A percentile compares a stretch with the other conserved stretches of the same genome.
Evolutionary conservation across 2,797 vertebrate genomes (phyloP).

Genomic region (Chanos chanos): DNA sequence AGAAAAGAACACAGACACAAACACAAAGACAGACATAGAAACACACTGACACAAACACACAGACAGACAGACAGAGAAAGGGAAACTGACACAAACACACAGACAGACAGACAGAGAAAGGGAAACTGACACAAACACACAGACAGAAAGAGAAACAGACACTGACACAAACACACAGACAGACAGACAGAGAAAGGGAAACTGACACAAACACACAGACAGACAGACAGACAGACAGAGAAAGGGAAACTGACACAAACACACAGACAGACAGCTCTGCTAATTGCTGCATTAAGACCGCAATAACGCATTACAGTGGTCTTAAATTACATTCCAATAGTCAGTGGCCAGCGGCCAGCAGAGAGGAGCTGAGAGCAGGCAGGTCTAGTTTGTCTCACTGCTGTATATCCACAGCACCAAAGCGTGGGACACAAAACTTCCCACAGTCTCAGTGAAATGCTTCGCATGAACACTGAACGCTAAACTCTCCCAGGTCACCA

Average conservation of each 20-base stretch:
- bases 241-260: slow-evolving; percentile 1
- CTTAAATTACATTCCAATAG: slow-evolving; percentile 64
- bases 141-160: slow-evolving; percentile 20
- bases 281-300: slow-evolving; percentile 69
- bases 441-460: no score
- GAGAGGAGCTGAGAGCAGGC: no score
- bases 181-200: not conserved
- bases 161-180: not conserved
- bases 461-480: no score
- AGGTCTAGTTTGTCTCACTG: no score
- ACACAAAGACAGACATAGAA: not conserved
- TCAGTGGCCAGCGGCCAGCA: slow-evolving; percentile 35
- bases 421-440: no score
- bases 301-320: slow-evolving; percentile 61
- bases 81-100: slow-evolving; percentile 12
- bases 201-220: not conserved
- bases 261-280: slow-evolving; percentile 39
- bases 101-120: slow-evolving; percentile 12
- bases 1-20: slow-evolving; percentile 2
- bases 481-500: no score
- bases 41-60: slow-evolving; percentile 10
- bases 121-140: slow-evolving; percentile 19
- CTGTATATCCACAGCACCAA: no score
- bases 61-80: slow-evolving; percentile 4
- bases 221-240: slow-evolving; percentile 8